Evolutionary conservation across 2,797 vertebrate species (phyloP), one percentile per base, ranked within the genome.

Genomic region (Liparis tanakae): DNA sequence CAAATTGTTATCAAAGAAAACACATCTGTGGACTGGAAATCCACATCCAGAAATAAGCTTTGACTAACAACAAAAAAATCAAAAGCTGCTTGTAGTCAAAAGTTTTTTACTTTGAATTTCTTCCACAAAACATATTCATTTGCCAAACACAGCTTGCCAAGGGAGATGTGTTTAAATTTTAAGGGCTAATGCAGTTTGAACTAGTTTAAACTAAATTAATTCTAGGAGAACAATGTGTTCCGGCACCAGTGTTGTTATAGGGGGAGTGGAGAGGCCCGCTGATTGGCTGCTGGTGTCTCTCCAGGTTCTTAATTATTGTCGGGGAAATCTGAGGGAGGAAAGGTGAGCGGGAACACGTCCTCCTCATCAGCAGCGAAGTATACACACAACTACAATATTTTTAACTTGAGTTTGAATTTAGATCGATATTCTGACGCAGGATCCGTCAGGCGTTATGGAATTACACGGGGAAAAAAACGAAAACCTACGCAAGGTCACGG

Each of bases 191-290:
- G 22, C 50, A 41, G 57, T 62, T 48, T 30, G 25, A 30, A 30
- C 25, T 2, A 25, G 61, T 74, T 75, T 83, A 67, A 76, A 85
- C 25, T 33, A 69, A 78, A 59, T 72, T 1, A 61, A 54, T 76
- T 76, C 79, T 60, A 68, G n/a, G 59, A 48, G 77, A 81, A 82
- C 81, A 70, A 6, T 9, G 37, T 65, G 70, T 70, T 85, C 25
- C 4, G 6, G 67, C 41, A 51, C 51, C 15, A 70, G 57, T 70
- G 14, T 58, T 10, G 56, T 73, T 43, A 54, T 30, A 2, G 48
- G n/a, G 64, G 54, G 57, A 72, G 51, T 53, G 69, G 46, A 58
- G 71, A 50, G 48, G 41, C 44, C n/a, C n/a, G 18, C 58, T 33
- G 43, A 20, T 30, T 54, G 37, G 34, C 67, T 39, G 36, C 43